Base-by-base conservation (phyloP, 2,888 invertebrate genomes). In the Drosophila rubida region DNA sequence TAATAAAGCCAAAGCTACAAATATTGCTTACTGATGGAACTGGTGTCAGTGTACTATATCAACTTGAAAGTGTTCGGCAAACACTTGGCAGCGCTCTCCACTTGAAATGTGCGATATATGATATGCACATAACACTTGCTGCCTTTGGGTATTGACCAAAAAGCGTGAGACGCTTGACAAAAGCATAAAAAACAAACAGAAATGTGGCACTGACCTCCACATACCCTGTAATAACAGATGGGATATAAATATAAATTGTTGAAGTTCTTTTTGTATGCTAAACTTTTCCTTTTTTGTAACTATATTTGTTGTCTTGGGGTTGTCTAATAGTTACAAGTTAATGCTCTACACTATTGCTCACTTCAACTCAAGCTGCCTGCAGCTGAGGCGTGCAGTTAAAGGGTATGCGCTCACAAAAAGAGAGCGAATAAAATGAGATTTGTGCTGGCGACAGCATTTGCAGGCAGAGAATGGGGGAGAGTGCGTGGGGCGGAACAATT, bases 381-480 rank as follows among this genome's bases (percentile, higher is more conserved):
- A 11, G 22, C 8, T n/a, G n/a, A n/a, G n/a, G n/a, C n/a, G n/a
- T n/a, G 8, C 4, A 14, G 9, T 51, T 11, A 62, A 35, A 27
- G 58, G 66, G 75, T 74, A 70, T 66, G 16, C 22, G 8, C 13
- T 32, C 16, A 16, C 7, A 13, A 32, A 23, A 13, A 42, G 53
- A 59, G 50, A 14, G 19, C 37, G 44, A 37, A 19, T 42, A 44
- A 77, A 82, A 65, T 69, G 41, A 77, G 67, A 67, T 57, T 66
- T 65, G 44, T 80, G 83, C 80, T 58, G 62, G 69, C 78, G 44
- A 75, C 79, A 79, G 73, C 55, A 59, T 46, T 48, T 41, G 58
- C 9, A 35, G 41, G 30, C 14, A 50, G 42, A 30, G 19, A 46
- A 7, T 23, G n/a, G 14, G 27, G 6, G 7, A 7, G 19, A 30